Percentiles rank a stretch among this genome's conserved stretches.
Evolutionary conservation across 1,140 invertebrate species (phyloP).

Genomic region (Macrocentrus cingulum): DNA sequence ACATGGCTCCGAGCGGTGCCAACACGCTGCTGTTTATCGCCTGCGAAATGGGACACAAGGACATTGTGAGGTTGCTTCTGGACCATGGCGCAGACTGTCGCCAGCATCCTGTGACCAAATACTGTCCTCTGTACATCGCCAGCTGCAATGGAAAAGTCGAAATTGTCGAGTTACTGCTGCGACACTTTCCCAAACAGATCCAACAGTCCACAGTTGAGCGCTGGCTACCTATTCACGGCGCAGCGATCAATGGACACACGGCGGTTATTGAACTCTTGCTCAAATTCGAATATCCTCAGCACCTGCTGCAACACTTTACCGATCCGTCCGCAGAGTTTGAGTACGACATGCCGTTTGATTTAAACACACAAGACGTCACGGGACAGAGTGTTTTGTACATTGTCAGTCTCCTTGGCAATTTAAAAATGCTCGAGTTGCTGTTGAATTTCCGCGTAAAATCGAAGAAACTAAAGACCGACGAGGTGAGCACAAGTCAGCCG

Average conservation of each 20-base stretch:
- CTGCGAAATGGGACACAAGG: slow-evolving; percentile 78
- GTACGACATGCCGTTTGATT: slow-evolving; percentile 84
- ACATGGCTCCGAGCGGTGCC: slow-evolving; percentile 81
- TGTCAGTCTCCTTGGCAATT: slow-evolving; percentile 81
- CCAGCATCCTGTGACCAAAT: slow-evolving; percentile 84
- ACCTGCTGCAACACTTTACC: slow-evolving; percentile 62
- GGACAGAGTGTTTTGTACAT: slow-evolving; percentile 89
- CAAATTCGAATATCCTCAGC: slow-evolving; percentile 78
- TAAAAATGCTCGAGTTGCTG: slow-evolving; percentile 76
- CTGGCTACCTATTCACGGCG: slow-evolving; percentile 91
- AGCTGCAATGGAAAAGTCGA: slow-evolving; percentile 82
- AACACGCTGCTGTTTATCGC: slow-evolving; percentile 84
- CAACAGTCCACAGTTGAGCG: slow-evolving; percentile 84
- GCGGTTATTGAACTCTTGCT: slow-evolving; percentile 76
- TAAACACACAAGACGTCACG: slow-evolving; percentile 86
- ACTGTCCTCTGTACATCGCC: slow-evolving; percentile 90
- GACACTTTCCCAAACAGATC: slow-evolving; percentile 68
- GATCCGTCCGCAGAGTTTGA: slow-evolving; percentile 76
- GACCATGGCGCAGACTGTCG: slow-evolving; percentile 82
- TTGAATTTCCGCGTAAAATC: slow-evolving; percentile 74
- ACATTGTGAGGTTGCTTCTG: slow-evolving; percentile 78
- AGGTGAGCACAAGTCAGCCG: slow-evolving; percentile 38
- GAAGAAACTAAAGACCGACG: slow-evolving; percentile 60
- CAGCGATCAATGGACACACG: slow-evolving; percentile 84
- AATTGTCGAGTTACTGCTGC: slow-evolving; percentile 78